Conservation (phyloP, 23 tunicate species). For the Aplidium turbinatum region DNA sequence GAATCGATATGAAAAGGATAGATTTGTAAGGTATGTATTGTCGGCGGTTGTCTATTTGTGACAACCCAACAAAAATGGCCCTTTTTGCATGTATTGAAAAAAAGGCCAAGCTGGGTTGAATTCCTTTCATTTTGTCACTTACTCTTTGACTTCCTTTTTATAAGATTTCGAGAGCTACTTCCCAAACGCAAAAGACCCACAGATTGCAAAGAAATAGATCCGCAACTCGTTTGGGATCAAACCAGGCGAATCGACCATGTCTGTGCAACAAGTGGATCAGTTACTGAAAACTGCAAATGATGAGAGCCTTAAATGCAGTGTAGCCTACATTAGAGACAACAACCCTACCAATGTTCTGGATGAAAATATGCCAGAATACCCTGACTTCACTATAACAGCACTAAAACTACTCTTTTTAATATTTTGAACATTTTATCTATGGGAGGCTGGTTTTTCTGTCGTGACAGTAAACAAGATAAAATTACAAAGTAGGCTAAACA, state of each 20-base stretch:
- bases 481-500: no score
- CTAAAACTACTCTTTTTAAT: background rate
- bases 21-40: no score
- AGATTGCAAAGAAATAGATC: conserved; percentile 19
- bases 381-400: conserved; percentile 2
- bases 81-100: no score
- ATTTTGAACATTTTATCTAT: conserved; percentile 23
- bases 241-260: conserved; percentile 26
- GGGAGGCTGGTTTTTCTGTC: conserved; percentile 8
- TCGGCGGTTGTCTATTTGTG: no score
- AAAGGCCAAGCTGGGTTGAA: no score
- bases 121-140: no score
- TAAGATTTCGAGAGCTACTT: conserved; percentile 16
- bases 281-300: conserved; percentile 27
- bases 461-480: conserved; percentile 29
- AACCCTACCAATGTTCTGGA: conserved; percentile 30
- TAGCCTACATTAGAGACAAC: conserved; percentile 3
- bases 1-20: no score
- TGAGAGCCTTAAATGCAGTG: background rate
- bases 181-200: conserved; percentile 17
- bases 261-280: conserved; percentile 7
- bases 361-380: conserved; percentile 22
- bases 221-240: conserved; percentile 14
- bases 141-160: no score
- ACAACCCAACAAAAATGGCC: no score